phyloP scores from a whole-genome alignment of 2,888 invertebrate species.

The Macaria liturata region DNA sequence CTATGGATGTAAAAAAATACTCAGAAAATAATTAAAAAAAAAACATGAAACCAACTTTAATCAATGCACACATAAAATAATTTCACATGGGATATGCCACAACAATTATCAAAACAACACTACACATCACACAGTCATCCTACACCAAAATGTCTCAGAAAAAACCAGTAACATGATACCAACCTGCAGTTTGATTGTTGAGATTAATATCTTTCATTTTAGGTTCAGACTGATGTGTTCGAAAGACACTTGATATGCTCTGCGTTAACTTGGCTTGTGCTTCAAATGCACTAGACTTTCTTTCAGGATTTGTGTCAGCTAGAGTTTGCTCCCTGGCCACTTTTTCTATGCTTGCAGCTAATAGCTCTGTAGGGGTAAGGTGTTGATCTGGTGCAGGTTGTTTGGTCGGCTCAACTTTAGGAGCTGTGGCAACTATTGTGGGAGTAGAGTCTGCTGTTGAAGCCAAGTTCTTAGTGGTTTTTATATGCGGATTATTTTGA shows the following conservation, averaged over 20 bases:
- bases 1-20: slow-evolving; percentile 38
- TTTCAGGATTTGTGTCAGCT: slow-evolving; percentile 42
- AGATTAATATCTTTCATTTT: slow-evolving; percentile 79
- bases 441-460: slow-evolving; percentile 48
- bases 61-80: too few relatives aligned
- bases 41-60: too few relatives aligned
- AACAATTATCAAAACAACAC: too few relatives aligned
- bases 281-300: slow-evolving; percentile 65
- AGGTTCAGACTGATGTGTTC: slow-evolving; percentile 61
- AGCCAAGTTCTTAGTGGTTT: slow-evolving; percentile 29
- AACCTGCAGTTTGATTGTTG: slow-evolving; percentile 70
- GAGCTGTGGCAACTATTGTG: slow-evolving; percentile 42
- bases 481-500: slow-evolving; percentile 57
- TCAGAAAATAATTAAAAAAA: too few relatives aligned
- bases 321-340: slow-evolving; percentile 59
- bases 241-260: slow-evolving; percentile 67
- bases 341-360: slow-evolving; percentile 74
- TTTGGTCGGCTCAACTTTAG: slow-evolving; percentile 48
- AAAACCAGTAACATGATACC: slow-evolving; percentile 30
- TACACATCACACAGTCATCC: too few relatives aligned
- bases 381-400: slow-evolving; percentile 47
- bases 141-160: too few relatives aligned
- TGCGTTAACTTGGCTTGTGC: slow-evolving; percentile 76
- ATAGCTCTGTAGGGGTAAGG: slow-evolving; percentile 67
- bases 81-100: too few relatives aligned